Conservation (phyloP, 2,113 vertebrate genomes). For the Cnemophilus loriae region DNA sequence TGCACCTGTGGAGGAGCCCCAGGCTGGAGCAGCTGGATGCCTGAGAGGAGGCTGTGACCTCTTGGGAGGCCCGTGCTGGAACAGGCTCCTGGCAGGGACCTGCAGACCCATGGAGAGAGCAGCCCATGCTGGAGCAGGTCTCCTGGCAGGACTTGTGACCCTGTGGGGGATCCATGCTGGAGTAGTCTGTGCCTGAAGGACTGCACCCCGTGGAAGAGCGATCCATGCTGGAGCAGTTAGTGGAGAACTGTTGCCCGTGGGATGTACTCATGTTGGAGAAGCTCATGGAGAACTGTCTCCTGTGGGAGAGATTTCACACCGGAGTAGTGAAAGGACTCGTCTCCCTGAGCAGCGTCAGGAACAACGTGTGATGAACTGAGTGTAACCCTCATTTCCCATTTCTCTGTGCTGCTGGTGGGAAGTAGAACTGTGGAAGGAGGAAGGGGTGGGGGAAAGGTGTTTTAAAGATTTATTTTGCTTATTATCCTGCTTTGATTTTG, state of each 20-base stretch:
- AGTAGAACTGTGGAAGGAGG: neutral
- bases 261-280: no score
- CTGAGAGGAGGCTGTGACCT: neutral
- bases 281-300: neutral
- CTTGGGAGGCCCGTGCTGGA: neutral
- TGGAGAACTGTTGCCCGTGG: no score
- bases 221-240: rapidly evolving
- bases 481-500: neutral
- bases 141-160: neutral
- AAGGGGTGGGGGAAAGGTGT: rapidly evolving
- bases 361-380: neutral
- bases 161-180: neutral
- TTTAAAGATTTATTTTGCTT: neutral
- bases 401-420: neutral
- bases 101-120: neutral
- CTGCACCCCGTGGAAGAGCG: neutral
- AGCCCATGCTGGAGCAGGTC: neutral
- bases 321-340: neutral
- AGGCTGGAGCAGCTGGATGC: neutral
- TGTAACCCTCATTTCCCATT: neutral
- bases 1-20: rapidly evolving
- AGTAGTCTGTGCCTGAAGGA: neutral
- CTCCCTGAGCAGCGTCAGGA: rapidly evolving
- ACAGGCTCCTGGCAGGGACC: neutral
- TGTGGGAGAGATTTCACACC: neutral